Percentiles rank a stretch among this genome's conserved stretches.
These are phyloP conservation scores for Sander vitreus DNA, from an alignment of 2,113 vertebrate genomes.

Conservation along the genomic window DNA sequence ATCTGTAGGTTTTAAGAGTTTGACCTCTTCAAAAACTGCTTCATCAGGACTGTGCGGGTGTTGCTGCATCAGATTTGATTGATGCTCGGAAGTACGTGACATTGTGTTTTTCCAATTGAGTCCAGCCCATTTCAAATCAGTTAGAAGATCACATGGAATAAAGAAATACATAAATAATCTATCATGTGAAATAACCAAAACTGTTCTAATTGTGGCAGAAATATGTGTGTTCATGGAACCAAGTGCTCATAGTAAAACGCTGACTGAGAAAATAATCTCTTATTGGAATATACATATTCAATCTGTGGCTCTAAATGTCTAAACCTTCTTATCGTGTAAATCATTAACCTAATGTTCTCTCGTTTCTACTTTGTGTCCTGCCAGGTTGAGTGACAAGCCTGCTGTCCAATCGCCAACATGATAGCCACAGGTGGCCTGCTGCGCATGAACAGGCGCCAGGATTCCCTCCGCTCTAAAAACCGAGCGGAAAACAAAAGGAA, in stretches of 20 bases:
- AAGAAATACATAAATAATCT: not conserved
- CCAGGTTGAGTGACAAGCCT: constrained; percentile 82
- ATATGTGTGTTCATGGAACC: not conserved
- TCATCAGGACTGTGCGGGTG: not conserved
- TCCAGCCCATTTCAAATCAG: not conserved
- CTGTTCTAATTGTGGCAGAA: not conserved
- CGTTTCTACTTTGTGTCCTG: constrained; percentile 16
- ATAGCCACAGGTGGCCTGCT: constrained; percentile 98
- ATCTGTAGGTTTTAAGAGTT: not conserved
- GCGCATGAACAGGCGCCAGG: constrained; percentile 97
- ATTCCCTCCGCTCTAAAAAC: constrained; percentile 91
- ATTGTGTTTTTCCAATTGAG: not conserved
- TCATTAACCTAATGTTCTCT: not conserved
- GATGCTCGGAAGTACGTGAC: not conserved
- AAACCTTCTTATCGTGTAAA: not conserved
- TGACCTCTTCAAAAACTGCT: not conserved
- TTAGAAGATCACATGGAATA: not conserved
- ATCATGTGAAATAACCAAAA: not conserved
- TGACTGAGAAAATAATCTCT: constrained; percentile 24
- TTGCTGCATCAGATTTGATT: not conserved
- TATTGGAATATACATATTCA: constrained; percentile 15
- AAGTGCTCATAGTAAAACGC: not conserved
- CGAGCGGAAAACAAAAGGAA: constrained; percentile 91
- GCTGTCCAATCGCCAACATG: constrained; percentile 86
- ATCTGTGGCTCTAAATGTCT: not conserved